Percentiles rank a stretch among this genome's conserved stretches.
These are phyloP conservation scores for Copidosoma aretas DNA, from an alignment of 2,888 invertebrate species.

Conservation along the genomic window DNA sequence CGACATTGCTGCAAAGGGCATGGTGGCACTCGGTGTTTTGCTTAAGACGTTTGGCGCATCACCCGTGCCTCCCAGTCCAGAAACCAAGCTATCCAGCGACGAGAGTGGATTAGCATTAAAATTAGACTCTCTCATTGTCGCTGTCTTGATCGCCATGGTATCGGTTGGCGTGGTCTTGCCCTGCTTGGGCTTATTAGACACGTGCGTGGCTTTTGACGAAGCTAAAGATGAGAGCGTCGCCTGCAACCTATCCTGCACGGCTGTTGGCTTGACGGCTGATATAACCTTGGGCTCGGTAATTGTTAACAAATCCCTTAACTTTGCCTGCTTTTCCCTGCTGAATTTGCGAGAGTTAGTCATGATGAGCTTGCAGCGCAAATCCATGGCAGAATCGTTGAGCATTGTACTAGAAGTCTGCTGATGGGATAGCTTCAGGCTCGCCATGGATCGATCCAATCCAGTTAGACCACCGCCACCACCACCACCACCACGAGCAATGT, in stretches of 20 bases:
- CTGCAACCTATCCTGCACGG: constrained; percentile 55
- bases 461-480: not conserved
- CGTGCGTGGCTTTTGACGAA: constrained; percentile 30
- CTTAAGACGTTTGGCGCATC: not conserved
- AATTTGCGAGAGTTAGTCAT: constrained; percentile 52
- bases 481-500: constrained; percentile 40
- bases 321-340: constrained; percentile 51
- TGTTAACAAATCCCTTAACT: constrained; percentile 51
- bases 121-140: constrained; percentile 26
- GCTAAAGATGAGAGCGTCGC: constrained; percentile 56
- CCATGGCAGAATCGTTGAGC: constrained; percentile 51
- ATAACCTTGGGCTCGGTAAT: constrained; percentile 51
- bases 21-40: not conserved
- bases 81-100: constrained; percentile 58
- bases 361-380: constrained; percentile 54
- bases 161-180: not conserved
- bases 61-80: constrained; percentile 47
- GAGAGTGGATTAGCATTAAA: constrained; percentile 52
- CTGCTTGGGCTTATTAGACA: not conserved
- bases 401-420: constrained; percentile 44
- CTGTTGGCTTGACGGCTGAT: constrained; percentile 53
- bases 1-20: not conserved
- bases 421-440: constrained; percentile 48
- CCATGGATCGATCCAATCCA: constrained; percentile 49
- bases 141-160: constrained; percentile 12